A percentile compares a stretch with the other conserved stretches of the same genome.
phyloP scores from a whole-genome alignment of 2,888 invertebrate genomes.

The Trichogramma evanescens region DNA sequence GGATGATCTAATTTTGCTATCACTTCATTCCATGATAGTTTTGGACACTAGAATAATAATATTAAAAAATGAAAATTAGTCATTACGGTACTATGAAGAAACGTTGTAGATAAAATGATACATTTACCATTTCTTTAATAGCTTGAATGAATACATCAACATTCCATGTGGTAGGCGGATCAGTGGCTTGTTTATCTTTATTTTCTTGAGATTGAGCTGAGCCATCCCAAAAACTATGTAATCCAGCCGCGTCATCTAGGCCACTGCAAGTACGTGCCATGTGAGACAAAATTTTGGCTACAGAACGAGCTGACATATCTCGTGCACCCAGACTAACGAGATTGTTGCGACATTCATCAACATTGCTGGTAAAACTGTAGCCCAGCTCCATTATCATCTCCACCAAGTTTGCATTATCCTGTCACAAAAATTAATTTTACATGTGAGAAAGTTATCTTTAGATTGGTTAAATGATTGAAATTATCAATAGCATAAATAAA shows the following conservation, averaged over 20 bases:
- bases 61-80: not conserved
- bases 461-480: too few species aligned
- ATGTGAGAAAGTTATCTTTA: too few species aligned
- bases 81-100: not conserved
- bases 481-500: too few species aligned
- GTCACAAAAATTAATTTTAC: conserved; percentile 6
- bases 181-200: conserved; percentile 41
- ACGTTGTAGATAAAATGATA: not conserved
- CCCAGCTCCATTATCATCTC: conserved; percentile 90
- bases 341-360: conserved; percentile 82
- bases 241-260: conserved; percentile 55
- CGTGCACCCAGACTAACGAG: conserved; percentile 74
- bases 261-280: conserved; percentile 81
- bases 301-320: conserved; percentile 75
- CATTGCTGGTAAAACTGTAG: conserved; percentile 75
- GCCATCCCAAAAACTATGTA: conserved; percentile 53
- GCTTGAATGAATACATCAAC: conserved; percentile 88
- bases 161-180: conserved; percentile 70
- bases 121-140: conserved; percentile 73
- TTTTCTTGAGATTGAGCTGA: conserved; percentile 54
- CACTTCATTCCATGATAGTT: conserved; percentile 88
- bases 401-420: conserved; percentile 70
- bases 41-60: conserved; percentile 51
- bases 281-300: conserved; percentile 77
- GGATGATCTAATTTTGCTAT: conserved; percentile 85